Conservation (phyloP, 2,113 vertebrate species). For the Grallaria varia region DNA sequence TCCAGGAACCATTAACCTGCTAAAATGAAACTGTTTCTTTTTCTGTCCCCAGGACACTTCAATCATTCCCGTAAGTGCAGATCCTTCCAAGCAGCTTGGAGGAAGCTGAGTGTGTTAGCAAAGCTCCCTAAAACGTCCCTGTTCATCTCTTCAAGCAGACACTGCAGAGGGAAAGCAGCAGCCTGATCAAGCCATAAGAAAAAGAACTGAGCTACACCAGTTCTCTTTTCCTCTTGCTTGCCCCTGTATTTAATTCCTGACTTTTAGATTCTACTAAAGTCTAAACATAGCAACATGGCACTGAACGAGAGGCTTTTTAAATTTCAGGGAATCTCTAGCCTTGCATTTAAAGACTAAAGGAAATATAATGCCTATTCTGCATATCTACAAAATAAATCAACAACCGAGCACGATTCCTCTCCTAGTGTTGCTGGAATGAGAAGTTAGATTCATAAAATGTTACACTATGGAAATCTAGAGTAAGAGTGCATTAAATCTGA, state of each 20-base stretch:
- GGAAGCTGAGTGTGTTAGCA: not conserved
- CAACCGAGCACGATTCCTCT: not conserved
- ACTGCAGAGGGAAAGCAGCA: not conserved
- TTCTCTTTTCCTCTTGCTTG: not conserved
- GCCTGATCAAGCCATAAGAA: not conserved
- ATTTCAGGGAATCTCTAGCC: not conserved
- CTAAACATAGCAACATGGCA: not conserved
- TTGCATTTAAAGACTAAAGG: not conserved
- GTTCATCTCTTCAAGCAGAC: not conserved
- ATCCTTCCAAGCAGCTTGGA: not conserved
- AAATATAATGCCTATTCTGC: not conserved
- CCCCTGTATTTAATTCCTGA: not conserved
- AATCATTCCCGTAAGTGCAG: not conserved
- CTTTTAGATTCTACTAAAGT: not conserved
- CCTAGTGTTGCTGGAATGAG: not conserved
- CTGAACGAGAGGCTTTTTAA: not conserved
- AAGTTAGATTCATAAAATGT: not conserved
- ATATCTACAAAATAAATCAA: not conserved
- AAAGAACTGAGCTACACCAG: not conserved
- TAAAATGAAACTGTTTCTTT: conserved; percentile 29
- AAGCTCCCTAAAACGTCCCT: not conserved
- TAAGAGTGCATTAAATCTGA: not conserved
- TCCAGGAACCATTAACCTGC: conserved; percentile 46
- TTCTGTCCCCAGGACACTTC: conserved; percentile 35
- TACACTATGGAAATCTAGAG: conserved; percentile 23